These are phyloP conservation scores for Dryobates pubescens DNA, from an alignment of 2,797 vertebrate genomes.

Conservation along the genomic window DNA sequence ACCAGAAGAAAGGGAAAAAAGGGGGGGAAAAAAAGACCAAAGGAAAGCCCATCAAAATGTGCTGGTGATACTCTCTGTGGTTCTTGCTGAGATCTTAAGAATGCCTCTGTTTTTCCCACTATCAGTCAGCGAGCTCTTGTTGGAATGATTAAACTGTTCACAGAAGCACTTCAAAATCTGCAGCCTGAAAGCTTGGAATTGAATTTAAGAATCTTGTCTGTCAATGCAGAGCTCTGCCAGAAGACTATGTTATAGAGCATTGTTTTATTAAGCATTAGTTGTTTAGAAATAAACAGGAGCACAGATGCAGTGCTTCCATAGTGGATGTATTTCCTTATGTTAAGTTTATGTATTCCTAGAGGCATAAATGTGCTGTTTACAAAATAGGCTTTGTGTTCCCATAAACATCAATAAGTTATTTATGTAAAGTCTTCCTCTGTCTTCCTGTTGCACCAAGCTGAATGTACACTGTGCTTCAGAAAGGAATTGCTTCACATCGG, in stretches of 20 bases:
- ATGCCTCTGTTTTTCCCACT: neutral
- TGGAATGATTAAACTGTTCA: neutral
- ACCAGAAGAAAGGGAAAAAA: rapidly evolving
- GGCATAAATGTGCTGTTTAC: constrained; percentile 76
- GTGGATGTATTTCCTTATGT: constrained; percentile 72
- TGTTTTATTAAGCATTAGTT: constrained; percentile 71
- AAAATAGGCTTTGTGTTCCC: constrained; percentile 63
- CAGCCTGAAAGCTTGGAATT: constrained; percentile 27
- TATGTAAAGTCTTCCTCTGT: constrained; percentile 43
- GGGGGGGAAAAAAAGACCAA: neutral
- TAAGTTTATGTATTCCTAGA: constrained; percentile 71
- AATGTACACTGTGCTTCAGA: constrained; percentile 8
- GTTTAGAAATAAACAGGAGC: constrained; percentile 69
- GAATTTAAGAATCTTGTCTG: neutral
- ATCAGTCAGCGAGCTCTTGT: neutral
- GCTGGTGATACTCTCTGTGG: neutral
- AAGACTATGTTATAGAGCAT: constrained; percentile 7
- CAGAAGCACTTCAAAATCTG: neutral
- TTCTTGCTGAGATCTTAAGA: neutral
- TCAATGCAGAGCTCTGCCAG: constrained; percentile 19
- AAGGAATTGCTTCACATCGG: neutral
- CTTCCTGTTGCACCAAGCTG: constrained; percentile 15
- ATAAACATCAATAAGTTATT: constrained; percentile 69
- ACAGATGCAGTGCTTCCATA: constrained; percentile 74
- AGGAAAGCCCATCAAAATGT: neutral